Evolutionary conservation across 2,888 invertebrate genomes (phyloP), one percentile per base, ranked within the genome.

Genomic region (Orthonevra nobilis): DNA sequence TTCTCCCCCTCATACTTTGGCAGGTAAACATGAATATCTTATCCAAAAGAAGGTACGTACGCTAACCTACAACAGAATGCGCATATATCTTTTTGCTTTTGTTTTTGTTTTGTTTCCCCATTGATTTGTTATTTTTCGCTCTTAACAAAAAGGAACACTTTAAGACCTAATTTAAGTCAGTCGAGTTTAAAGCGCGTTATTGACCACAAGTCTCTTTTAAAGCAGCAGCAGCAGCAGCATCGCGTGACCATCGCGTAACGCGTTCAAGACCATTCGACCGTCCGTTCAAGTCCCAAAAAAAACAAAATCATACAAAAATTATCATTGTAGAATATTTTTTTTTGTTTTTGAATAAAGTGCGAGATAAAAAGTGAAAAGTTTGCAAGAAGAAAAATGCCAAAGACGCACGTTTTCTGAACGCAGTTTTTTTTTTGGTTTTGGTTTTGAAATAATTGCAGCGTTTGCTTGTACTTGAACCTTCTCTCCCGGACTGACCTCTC

Each of bases 151-250:
- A 77, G 77, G 77, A 77, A 77, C 72, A 77, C 72, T 77, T 77
- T 72, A 60, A 72, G 77, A 77, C 60, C 77, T 72, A 77, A 77
- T 77, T 77, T 77, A 68, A 72, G 77, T 77, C 77, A 77, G 72
- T 77, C 58, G 77, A 77, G 72, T 77, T 72, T 77, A 60, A 72
- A 77, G 77, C 77, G 77, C 77, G 72, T 72, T 77, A 77, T 77
- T 72, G 77, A 77, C 72, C 72, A 72, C 72, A 77, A 72, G 70
- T 70, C 75, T 64, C 23, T 42, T 20, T 40, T 44, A 38, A 38
- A 44, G 17, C 42, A 50, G 40, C 23, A 34, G 17, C 30, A 23
- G n/a, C 46, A 38, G 36, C 30, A 44, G 48, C 19, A 26, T 38
- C 48, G 30, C 30, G 58, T 46, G 56, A 68, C 30, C 48, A 64